phyloP scores from a whole-genome alignment of 2,888 invertebrate genomes.

The Drosophila nigritarsus region DNA sequence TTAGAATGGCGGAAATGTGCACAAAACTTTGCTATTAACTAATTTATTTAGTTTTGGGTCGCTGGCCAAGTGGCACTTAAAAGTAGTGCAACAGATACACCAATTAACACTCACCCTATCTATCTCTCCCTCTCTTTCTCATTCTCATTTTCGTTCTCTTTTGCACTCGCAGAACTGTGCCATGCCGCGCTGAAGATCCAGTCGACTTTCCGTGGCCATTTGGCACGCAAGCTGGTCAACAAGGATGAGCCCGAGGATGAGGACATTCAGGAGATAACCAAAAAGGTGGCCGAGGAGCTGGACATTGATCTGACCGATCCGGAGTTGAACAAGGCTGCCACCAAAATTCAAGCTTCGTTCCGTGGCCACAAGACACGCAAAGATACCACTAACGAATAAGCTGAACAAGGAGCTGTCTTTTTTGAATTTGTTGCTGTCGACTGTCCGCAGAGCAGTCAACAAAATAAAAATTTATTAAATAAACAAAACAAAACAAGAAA shows the following conservation, averaged over 20 bases:
- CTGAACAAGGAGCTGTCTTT: constrained; percentile 22
- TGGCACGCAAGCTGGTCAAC: constrained; percentile 90
- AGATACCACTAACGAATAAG: constrained; percentile 85
- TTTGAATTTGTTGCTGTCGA: constrained; percentile 66
- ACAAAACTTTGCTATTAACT: constrained; percentile 38
- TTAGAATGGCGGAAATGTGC: constrained; percentile 17
- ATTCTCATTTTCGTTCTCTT: neutral
- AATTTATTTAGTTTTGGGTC: constrained; percentile 14
- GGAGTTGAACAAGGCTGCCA: constrained; percentile 94
- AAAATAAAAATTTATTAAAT: constrained; percentile 27
- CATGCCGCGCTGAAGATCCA: constrained; percentile 95
- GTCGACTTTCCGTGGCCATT: constrained; percentile 95
- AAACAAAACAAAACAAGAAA: constrained; percentile 11
- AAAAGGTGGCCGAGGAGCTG: constrained; percentile 89
- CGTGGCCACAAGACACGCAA: constrained; percentile 95
- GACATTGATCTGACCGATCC: constrained; percentile 95
- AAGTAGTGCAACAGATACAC: constrained; percentile 1
- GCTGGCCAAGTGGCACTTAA: constrained; percentile 36
- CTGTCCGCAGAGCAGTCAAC: constrained; percentile 49
- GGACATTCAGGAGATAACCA: constrained; percentile 86
- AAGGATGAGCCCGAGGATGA: constrained; percentile 86
- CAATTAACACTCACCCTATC: constrained; percentile 1
- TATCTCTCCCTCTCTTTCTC: neutral
- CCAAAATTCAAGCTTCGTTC: constrained; percentile 96
- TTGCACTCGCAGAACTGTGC: constrained; percentile 88